These are phyloP conservation scores for Ips typographus DNA, from an alignment of 1,140 invertebrate species.

Conservation along the genomic window DNA sequence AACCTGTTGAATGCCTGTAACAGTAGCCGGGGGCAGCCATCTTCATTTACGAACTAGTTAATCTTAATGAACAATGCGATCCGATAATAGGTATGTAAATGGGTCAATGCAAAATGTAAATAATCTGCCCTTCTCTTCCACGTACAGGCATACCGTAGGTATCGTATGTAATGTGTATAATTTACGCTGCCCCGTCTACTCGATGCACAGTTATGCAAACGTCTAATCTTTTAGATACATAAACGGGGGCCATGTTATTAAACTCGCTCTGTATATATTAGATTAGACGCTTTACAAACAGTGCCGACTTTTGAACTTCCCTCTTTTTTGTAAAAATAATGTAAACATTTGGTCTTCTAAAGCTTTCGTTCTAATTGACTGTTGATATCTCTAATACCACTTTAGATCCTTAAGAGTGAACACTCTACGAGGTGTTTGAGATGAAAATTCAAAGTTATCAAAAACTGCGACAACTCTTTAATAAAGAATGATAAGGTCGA, in stretches of 20 bases:
- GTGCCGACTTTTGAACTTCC: slow-evolving; percentile 6
- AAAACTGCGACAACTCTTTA: too few species aligned
- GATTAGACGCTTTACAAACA: slow-evolving; percentile 6
- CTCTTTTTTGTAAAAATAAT: not conserved
- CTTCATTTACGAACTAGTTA: slow-evolving; percentile 1
- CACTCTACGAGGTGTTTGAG: too few species aligned
- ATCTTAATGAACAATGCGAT: not conserved
- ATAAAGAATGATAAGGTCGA: too few species aligned
- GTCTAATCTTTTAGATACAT: slow-evolving; percentile 21
- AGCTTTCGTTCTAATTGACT: too few species aligned
- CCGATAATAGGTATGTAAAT: not conserved
- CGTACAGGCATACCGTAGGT: not conserved
- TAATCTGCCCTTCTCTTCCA: slow-evolving; percentile 2
- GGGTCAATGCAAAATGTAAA: slow-evolving; percentile 1
- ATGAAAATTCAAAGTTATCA: too few species aligned
- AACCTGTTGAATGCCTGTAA: not conserved
- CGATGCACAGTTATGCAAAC: slow-evolving; percentile 13
- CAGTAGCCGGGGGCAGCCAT: not conserved
- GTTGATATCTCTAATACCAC: too few species aligned
- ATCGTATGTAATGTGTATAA: slow-evolving; percentile 4
- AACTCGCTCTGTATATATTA: slow-evolving; percentile 7
- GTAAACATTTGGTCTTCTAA: too few species aligned
- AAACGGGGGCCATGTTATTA: slow-evolving; percentile 13
- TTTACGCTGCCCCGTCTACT: not conserved
- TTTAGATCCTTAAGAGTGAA: too few species aligned